Base-by-base conservation (phyloP, 2,797 vertebrate genomes). In the Tauraco hartlaubi region DNA sequence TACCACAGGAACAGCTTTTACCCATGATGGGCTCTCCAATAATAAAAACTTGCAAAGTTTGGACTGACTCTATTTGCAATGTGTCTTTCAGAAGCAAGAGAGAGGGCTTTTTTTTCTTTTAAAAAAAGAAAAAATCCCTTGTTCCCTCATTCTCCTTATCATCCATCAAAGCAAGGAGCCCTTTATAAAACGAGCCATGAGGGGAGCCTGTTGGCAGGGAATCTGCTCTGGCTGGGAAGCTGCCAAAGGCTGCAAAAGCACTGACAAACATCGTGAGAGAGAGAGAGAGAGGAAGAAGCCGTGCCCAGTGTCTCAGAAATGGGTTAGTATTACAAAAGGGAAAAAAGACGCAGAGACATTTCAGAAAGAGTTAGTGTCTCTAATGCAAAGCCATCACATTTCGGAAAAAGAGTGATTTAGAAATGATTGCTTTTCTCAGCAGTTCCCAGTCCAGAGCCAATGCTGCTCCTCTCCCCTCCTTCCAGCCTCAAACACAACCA, bases 161-260 rank as follows among this genome's bases (percentile, higher is more conserved):
- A 94, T 78, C 94, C 88, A 92, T 96, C 95, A 94, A 81, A 92
- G 92, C 59, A 95, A 77, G 72, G 74, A 86, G 54, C 16, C 62
- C 69, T 91, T 96, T 91, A 84, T 91, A 91, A 81, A 84, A 76
- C 0, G 4, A 85, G 54, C 76, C 52, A 41, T 80, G 76, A 73
- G 58, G n/a, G 46, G 72, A 95, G 28, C 29, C 54, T 88, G 85
- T 61, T 96, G 91, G 91, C 93, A 94, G 59, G 82, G 59, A 91
- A 91, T 56, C 76, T 93, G 69, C 74, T 82, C 73, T 73, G 79
- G 41, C 90, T 97, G 92, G 91, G 90, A 91, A 84, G 83, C 71
- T 95, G 95, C 91, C 96, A 96, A 89, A 61, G 82, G 77, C 79
- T 80, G 69, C 41, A 66, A 92, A 90, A 92, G 55, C 66, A 59